These are phyloP conservation scores for Antitype chi DNA, from an alignment of 2,888 invertebrate genomes.

Conservation along the genomic window DNA sequence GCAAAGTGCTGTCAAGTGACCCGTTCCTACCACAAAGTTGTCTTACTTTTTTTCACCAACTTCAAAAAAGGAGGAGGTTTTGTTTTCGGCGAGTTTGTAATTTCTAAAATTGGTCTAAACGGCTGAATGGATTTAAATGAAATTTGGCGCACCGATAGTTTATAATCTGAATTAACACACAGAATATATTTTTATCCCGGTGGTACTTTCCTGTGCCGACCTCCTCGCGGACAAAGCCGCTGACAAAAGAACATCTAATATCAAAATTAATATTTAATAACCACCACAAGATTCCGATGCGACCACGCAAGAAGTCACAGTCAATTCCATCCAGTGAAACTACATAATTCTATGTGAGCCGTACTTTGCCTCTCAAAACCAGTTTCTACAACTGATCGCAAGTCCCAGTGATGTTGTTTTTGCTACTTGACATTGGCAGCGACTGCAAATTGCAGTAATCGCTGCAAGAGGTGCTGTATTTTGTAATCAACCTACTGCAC, in stretches of 20 bases:
- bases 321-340: background rate
- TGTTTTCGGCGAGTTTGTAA: background rate
- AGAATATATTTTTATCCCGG: no score
- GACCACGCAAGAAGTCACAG: background rate
- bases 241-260: no score
- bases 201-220: no score
- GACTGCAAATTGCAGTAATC: slow-evolving; percentile 47
- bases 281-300: slow-evolving; percentile 8
- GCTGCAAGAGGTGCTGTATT: slow-evolving; percentile 25
- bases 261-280: background rate
- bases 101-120: background rate
- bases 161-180: no score
- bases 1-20: background rate
- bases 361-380: slow-evolving; percentile 41
- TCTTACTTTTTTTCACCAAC: no score
- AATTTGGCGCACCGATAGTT: no score
- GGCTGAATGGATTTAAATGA: no score
- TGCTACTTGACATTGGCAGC: slow-evolving; percentile 48
- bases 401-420: slow-evolving; percentile 38
- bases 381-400: slow-evolving; percentile 42
- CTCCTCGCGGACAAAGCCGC: no score
- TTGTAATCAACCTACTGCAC: slow-evolving; percentile 48
- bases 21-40: background rate
- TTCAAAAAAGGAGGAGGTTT: background rate
- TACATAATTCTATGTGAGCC: slow-evolving; percentile 21